phyloP scores from a whole-genome alignment of 2,797 vertebrate species.

The Aphelocoma californica region DNA sequence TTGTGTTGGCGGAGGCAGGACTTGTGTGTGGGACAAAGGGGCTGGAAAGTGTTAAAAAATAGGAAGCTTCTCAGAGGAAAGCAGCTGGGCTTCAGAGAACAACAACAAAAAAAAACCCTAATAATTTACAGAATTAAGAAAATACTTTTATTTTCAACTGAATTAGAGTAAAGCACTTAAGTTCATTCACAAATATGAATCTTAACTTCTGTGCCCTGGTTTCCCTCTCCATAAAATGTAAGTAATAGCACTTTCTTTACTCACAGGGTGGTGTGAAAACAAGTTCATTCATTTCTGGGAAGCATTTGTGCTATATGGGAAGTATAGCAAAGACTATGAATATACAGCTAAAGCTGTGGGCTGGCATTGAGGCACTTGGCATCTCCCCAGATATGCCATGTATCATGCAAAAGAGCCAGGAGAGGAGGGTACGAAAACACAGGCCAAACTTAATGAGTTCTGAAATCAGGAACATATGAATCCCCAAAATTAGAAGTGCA shows the following conservation, averaged over 20 bases:
- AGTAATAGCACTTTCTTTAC: not conserved
- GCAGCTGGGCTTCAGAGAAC: not conserved
- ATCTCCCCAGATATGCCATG: not conserved
- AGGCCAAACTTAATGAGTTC: not conserved
- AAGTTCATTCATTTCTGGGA: not conserved
- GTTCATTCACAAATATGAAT: not conserved
- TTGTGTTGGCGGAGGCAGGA: not conserved
- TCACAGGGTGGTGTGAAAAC: not conserved
- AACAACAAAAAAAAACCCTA: not conserved
- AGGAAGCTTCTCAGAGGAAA: not conserved
- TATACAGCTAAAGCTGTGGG: not conserved
- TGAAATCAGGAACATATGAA: not conserved
- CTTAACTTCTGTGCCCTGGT: not conserved
- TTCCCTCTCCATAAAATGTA: not conserved
- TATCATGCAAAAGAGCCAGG: not conserved
- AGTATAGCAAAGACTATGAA: not conserved
- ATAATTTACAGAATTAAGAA: not conserved
- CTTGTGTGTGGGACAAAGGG: not conserved
- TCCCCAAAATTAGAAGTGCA: slow-evolving; percentile 1
- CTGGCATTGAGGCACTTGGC: not conserved
- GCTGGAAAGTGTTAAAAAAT: not conserved
- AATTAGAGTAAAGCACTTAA: not conserved
- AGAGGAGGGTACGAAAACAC: not conserved
- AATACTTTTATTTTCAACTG: not conserved
- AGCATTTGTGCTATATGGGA: not conserved